A percentile compares a stretch with the other conserved stretches of the same genome.
Evolutionary conservation across 2,113 vertebrate genomes (phyloP).

Genomic region (Prochilodus magdalenae): DNA sequence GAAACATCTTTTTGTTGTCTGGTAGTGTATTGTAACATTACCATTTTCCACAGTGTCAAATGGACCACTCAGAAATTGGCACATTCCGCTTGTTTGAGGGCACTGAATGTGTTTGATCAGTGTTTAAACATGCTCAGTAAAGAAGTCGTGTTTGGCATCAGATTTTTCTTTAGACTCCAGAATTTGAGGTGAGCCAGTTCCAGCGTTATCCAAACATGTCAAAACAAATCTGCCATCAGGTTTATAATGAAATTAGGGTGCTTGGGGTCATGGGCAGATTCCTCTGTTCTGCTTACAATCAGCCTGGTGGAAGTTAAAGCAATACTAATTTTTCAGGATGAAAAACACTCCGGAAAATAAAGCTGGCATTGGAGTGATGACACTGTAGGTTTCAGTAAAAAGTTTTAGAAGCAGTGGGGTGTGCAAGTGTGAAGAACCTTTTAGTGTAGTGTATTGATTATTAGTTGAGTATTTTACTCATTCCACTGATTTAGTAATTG

Average conservation of each 20-base stretch:
- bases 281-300: background rate
- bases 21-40: too few species aligned
- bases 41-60: too few species aligned
- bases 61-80: too few species aligned
- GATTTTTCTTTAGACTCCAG: background rate
- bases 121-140: background rate
- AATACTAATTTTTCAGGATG: background rate
- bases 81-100: background rate
- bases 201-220: background rate
- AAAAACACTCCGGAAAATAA: too few species aligned
- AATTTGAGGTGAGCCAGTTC: background rate
- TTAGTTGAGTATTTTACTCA: too few species aligned
- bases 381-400: too few species aligned
- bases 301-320: background rate
- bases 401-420: too few species aligned
- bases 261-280: background rate
- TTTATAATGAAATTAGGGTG: background rate
- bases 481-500: too few species aligned
- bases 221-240: background rate
- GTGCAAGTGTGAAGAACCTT: too few species aligned
- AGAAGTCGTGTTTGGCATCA: background rate
- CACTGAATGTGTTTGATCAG: background rate
- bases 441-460: too few species aligned
- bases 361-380: too few species aligned
- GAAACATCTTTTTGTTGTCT: too few species aligned